Conservation (phyloP, 2,888 invertebrate genomes). For the Mythimna ferrago region DNA sequence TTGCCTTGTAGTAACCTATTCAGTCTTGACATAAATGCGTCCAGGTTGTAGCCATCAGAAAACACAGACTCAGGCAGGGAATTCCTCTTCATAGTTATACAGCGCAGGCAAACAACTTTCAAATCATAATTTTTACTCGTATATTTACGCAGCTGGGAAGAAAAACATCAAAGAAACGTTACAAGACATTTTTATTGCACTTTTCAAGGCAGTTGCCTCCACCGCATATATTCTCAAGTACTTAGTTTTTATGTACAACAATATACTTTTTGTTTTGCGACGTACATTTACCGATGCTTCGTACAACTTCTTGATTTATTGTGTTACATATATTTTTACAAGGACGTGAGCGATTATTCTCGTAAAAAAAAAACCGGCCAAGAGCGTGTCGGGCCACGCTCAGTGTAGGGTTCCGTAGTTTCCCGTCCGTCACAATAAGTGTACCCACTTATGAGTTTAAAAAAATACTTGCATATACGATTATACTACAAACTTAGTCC, state of each 20-base stretch:
- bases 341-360: not conserved
- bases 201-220: slow-evolving; percentile 19
- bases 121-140: not conserved
- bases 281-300: slow-evolving; percentile 11
- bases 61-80: no score
- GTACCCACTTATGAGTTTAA: no score
- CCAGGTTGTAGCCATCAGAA: no score
- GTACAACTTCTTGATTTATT: not conserved
- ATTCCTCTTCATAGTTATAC: no score
- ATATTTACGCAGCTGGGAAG: not conserved
- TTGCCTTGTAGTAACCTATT: no score
- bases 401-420: no score
- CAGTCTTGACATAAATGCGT: no score
- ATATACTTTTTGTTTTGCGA: slow-evolving; percentile 26
- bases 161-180: slow-evolving; percentile 13
- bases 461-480: no score
- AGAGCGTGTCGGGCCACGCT: no score
- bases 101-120: no score
- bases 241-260: slow-evolving; percentile 18
- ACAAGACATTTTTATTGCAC: slow-evolving; percentile 16
- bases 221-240: not conserved
- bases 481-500: no score
- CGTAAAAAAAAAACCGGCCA: not conserved
- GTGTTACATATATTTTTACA: not conserved
- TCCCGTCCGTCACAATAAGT: no score